phyloP scores from a whole-genome alignment of 1,140 invertebrate species.

The Camponotus pennsylvanicus region DNA sequence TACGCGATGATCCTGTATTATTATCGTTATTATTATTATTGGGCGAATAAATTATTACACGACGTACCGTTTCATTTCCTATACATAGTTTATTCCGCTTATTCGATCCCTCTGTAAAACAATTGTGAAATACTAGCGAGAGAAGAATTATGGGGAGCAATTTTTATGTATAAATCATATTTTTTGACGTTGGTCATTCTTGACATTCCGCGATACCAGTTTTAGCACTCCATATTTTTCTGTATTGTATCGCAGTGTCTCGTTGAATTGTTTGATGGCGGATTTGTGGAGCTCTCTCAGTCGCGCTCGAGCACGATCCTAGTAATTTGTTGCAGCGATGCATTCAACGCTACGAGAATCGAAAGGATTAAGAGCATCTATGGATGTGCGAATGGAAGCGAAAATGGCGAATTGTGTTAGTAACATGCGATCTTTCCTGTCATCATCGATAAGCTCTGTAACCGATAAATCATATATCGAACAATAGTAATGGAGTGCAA shows the following conservation, averaged over 20 bases:
- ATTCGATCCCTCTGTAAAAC: background rate
- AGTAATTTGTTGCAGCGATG: conserved; percentile 72
- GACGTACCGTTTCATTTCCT: background rate
- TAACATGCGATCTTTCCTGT: conserved; percentile 41
- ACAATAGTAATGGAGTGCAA: background rate
- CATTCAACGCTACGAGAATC: conserved; percentile 68
- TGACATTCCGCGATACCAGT: conserved; percentile 21
- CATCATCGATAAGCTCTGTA: conserved; percentile 22
- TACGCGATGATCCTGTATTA: conserved; percentile 36
- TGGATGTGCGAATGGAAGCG: conserved; percentile 28
- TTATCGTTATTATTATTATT: conserved; percentile 28
- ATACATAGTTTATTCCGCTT: background rate
- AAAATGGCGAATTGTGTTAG: conserved; percentile 65
- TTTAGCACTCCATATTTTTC: conserved; percentile 26
- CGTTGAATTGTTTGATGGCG: conserved; percentile 54
- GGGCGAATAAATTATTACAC: conserved; percentile 31
- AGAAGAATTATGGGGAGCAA: background rate
- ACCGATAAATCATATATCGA: conserved; percentile 41
- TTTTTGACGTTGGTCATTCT: conserved; percentile 27
- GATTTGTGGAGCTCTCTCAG: conserved; percentile 57
- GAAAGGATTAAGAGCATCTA: conserved; percentile 70
- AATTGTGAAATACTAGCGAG: background rate
- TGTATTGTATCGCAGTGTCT: background rate
- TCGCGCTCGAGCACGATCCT: conserved; percentile 58
- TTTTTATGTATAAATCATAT: conserved; percentile 33